phyloP scores from a whole-genome alignment of 2,888 invertebrate genomes.

The Neria commutata region DNA sequence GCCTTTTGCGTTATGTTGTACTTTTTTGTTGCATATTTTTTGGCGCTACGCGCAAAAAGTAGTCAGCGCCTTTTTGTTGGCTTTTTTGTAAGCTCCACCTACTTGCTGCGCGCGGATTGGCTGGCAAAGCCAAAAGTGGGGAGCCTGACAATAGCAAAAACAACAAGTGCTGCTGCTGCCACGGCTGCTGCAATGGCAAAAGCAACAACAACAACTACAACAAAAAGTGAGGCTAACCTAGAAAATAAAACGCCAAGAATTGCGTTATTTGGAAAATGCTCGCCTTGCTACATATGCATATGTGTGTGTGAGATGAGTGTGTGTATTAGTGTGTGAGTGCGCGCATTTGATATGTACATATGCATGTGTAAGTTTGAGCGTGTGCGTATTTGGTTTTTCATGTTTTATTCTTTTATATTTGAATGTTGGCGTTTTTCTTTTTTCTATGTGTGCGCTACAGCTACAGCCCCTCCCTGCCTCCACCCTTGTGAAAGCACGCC shows the following conservation, averaged over 20 bases:
- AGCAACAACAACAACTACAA: slow-evolving; percentile 31
- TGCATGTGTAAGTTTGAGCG: slow-evolving; percentile 16
- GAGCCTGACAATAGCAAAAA: slow-evolving; percentile 25
- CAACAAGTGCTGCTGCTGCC: slow-evolving; percentile 9
- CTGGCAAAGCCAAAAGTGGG: slow-evolving; percentile 33
- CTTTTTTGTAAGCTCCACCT: slow-evolving; percentile 57
- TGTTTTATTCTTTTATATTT: slow-evolving; percentile 52
- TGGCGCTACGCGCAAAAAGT: slow-evolving; percentile 37
- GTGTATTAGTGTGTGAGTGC: slow-evolving; percentile 14
- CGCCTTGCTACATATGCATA: neutral
- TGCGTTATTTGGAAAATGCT: slow-evolving; percentile 21
- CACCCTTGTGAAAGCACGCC: too few relatives aligned
- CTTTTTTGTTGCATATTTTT: slow-evolving; percentile 38
- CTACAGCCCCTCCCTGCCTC: too few relatives aligned
- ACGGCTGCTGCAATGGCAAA: slow-evolving; percentile 11
- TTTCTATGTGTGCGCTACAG: too few relatives aligned
- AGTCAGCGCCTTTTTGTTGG: slow-evolving; percentile 43
- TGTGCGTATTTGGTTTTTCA: slow-evolving; percentile 44
- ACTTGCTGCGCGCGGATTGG: slow-evolving; percentile 56
- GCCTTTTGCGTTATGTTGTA: slow-evolving; percentile 27
- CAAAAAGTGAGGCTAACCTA: slow-evolving; percentile 52
- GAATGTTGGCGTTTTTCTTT: neutral
- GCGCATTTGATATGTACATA: neutral
- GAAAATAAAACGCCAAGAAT: slow-evolving; percentile 40
- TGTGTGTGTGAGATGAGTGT: slow-evolving; percentile 20